These are phyloP conservation scores for Drosophila nigrodunni DNA, from an alignment of 1,140 invertebrate genomes.

Conservation along the genomic window DNA sequence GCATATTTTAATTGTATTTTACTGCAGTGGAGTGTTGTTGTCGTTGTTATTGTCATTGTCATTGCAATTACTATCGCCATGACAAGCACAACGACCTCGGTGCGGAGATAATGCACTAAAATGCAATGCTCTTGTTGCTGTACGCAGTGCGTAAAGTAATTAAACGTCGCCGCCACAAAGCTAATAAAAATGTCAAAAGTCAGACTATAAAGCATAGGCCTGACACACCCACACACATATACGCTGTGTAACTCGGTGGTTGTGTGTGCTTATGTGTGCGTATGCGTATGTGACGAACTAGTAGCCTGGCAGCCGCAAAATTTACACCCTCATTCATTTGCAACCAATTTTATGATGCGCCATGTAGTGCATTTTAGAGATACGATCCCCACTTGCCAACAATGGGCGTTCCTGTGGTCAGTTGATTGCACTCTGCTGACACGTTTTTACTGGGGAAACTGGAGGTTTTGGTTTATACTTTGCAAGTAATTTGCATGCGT, in stretches of 20 bases:
- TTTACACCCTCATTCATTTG: slow-evolving; percentile 40
- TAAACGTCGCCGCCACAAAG: slow-evolving; percentile 75
- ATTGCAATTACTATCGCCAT: slow-evolving; percentile 6
- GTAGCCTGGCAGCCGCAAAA: slow-evolving; percentile 27
- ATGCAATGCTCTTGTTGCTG: slow-evolving; percentile 36
- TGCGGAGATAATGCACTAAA: slow-evolving; percentile 59
- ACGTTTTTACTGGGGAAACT: slow-evolving; percentile 4
- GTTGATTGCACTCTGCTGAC: slow-evolving; percentile 12
- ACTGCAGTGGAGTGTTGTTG: slow-evolving; percentile 32
- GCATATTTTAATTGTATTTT: slow-evolving; percentile 78
- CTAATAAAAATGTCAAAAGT: slow-evolving; percentile 80
- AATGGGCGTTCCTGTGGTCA: slow-evolving; percentile 2
- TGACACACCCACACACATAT: slow-evolving; percentile 32
- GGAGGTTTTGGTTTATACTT: background rate
- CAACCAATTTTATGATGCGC: slow-evolving; percentile 55
- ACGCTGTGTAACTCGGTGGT: background rate
- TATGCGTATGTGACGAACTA: slow-evolving; percentile 30
- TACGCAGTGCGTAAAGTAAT: slow-evolving; percentile 68
- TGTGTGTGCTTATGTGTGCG: background rate
- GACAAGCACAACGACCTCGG: slow-evolving; percentile 8
- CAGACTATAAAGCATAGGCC: slow-evolving; percentile 73
- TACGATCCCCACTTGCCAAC: slow-evolving; percentile 11
- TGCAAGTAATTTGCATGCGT: background rate
- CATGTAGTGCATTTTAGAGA: slow-evolving; percentile 14
- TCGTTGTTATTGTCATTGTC: slow-evolving; percentile 14